These are phyloP conservation scores for Ceriagrion tenellum DNA, from an alignment of 2,888 invertebrate genomes.

Conservation along the genomic window DNA sequence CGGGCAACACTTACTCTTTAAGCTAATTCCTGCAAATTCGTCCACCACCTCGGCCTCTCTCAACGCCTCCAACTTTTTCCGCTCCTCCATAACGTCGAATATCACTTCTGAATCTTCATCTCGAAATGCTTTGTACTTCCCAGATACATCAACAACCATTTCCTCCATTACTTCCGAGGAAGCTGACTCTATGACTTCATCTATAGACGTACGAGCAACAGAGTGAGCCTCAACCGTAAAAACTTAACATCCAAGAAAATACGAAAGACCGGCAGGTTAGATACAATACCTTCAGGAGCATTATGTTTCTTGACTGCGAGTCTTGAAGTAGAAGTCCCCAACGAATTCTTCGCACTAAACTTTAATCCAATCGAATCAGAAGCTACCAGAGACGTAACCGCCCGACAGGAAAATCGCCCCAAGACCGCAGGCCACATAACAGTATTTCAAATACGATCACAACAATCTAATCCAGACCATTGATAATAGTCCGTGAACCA, in stretches of 20 bases:
- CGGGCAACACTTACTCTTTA: conserved; percentile 80
- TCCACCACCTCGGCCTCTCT: conserved; percentile 78
- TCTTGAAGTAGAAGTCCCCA: background rate
- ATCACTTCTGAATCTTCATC: conserved; percentile 86
- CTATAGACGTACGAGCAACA: background rate
- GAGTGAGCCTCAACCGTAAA: background rate
- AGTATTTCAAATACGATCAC: too few species aligned
- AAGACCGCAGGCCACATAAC: background rate
- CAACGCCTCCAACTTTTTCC: conserved; percentile 69
- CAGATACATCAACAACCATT: background rate
- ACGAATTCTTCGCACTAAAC: too few species aligned
- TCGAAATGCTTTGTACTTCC: conserved; percentile 85
- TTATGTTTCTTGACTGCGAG: background rate
- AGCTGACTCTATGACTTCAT: background rate
- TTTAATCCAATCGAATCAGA: too few species aligned
- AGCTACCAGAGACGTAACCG: background rate
- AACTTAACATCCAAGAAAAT: background rate
- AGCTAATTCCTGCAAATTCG: conserved; percentile 83
- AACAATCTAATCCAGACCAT: too few species aligned
- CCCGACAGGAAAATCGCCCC: background rate
- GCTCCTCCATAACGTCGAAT: conserved; percentile 87
- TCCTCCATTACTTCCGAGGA: background rate
- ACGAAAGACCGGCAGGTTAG: too few species aligned
- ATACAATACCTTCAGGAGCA: background rate
- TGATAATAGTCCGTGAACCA: too few species aligned